Conservation (phyloP, 1,140 invertebrate species). For the Heliconius eleuchia region DNA sequence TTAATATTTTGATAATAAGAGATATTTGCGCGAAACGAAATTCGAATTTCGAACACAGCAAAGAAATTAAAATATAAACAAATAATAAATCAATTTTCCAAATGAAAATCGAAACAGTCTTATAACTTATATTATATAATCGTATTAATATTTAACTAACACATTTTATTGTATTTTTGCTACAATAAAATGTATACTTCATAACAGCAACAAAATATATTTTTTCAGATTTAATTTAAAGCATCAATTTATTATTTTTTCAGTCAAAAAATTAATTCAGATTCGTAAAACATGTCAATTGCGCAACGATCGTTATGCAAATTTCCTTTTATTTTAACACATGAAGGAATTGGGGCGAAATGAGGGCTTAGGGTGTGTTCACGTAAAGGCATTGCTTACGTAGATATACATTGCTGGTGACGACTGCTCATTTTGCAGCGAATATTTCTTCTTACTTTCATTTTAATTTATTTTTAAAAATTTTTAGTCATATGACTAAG, state of each 20-base stretch:
- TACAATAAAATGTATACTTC: background rate
- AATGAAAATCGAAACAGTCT: too few species aligned
- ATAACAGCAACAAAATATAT: background rate
- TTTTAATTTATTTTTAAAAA: too few species aligned
- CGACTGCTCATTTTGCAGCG: background rate
- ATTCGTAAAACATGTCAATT: slow-evolving; percentile 25
- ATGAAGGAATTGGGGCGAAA: slow-evolving; percentile 21
- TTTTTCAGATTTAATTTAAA: background rate
- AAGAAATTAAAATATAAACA: too few species aligned
- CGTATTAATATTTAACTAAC: background rate
- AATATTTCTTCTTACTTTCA: background rate
- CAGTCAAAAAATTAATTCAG: background rate
- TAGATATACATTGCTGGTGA: slow-evolving; percentile 10
- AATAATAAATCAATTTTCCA: too few species aligned
- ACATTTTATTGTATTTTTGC: background rate
- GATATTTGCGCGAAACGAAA: too few species aligned
- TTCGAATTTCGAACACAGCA: too few species aligned
- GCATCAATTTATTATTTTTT: background rate
- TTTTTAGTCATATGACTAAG: too few species aligned
- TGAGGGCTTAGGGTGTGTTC: slow-evolving; percentile 19
- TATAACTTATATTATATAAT: too few species aligned
- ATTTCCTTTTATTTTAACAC: slow-evolving; percentile 25
- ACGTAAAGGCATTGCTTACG: slow-evolving; percentile 4
- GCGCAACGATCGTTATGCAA: slow-evolving; percentile 17
- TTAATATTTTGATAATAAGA: too few species aligned